phyloP scores from a whole-genome alignment of 2,113 vertebrate genomes.

The Dendropsophus ebraccatus region DNA sequence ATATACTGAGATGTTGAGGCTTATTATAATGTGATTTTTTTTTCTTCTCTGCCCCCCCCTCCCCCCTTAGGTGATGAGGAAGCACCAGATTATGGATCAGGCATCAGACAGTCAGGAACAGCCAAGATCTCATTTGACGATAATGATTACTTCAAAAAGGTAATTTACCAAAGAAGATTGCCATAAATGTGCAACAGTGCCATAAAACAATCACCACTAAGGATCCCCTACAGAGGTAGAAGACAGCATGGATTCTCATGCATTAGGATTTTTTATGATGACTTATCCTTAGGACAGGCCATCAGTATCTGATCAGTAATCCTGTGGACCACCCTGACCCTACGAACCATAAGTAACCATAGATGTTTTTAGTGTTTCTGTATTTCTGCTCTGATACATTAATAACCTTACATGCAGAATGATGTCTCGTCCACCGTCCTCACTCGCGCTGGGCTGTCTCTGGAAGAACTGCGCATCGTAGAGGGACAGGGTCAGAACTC shows the following conservation, averaged over 20 bases:
- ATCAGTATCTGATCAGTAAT: no score
- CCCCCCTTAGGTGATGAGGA: constrained; percentile 88
- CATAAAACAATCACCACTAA: background rate
- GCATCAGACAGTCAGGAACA: constrained; percentile 95
- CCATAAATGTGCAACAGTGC: background rate
- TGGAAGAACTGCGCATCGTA: constrained; percentile 95
- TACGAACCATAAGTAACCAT: no score
- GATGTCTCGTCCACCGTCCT: constrained; percentile 82
- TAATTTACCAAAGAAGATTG: constrained; percentile 58
- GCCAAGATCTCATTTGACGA: constrained; percentile 98
- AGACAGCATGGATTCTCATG: background rate
- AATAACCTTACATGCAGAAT: constrained; percentile 72
- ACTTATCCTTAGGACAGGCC: no score
- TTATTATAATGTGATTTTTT: background rate
- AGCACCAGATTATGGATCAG: constrained; percentile 97
- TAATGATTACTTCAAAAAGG: constrained; percentile 96
- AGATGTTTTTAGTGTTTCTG: background rate
- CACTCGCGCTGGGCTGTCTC: constrained; percentile 89
- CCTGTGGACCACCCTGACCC: no score
- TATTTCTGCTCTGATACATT: background rate
- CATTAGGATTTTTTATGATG: no score
- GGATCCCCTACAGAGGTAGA: background rate
- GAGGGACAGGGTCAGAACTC: constrained; percentile 97
- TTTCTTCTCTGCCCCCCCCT: background rate
- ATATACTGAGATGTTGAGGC: no score